These are phyloP conservation scores for Chrysopa pallens DNA, from an alignment of 1,140 invertebrate genomes.

Conservation along the genomic window DNA sequence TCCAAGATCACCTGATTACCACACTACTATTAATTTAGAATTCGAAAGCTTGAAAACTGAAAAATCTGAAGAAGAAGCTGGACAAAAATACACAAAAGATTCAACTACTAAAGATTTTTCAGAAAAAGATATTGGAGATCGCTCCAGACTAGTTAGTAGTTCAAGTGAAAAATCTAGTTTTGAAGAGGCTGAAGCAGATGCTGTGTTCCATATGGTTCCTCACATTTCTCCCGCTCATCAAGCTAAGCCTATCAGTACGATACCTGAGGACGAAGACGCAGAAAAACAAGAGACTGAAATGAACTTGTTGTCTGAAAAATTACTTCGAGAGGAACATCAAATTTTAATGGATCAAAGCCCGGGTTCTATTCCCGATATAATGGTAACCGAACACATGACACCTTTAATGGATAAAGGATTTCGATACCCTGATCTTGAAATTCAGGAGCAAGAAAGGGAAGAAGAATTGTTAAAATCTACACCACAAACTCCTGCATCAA, in stretches of 20 bases:
- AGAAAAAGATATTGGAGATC: too few species aligned
- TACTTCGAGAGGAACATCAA: conserved; percentile 21
- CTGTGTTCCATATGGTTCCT: conserved; percentile 25
- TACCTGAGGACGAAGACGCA: conserved; percentile 31
- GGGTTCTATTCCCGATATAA: conserved; percentile 45
- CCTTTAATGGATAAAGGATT: conserved; percentile 25
- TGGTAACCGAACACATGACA: conserved; percentile 42
- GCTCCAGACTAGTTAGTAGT: conserved; percentile 3
- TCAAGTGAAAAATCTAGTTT: conserved; percentile 23
- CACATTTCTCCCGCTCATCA: conserved; percentile 22
- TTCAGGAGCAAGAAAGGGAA: conserved; percentile 20
- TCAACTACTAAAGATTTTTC: too few species aligned
- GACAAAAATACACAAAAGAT: too few species aligned
- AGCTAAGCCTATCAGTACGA: conserved; percentile 23
- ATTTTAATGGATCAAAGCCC: conserved; percentile 25
- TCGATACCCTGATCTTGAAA: conserved; percentile 30
- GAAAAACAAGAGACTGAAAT: conserved; percentile 30
- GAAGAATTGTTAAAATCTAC: conserved; percentile 18
- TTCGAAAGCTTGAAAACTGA: too few species aligned
- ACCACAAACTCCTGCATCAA: conserved; percentile 36
- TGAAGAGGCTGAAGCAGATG: conserved; percentile 30
- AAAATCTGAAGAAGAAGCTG: too few species aligned
- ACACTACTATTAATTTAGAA: too few species aligned
- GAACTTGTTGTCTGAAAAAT: conserved; percentile 24
- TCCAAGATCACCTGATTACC: neutral